Evolutionary conservation across 2,797 vertebrate genomes (phyloP).

Genomic region (Pipistrellus pipistrellus): DNA sequence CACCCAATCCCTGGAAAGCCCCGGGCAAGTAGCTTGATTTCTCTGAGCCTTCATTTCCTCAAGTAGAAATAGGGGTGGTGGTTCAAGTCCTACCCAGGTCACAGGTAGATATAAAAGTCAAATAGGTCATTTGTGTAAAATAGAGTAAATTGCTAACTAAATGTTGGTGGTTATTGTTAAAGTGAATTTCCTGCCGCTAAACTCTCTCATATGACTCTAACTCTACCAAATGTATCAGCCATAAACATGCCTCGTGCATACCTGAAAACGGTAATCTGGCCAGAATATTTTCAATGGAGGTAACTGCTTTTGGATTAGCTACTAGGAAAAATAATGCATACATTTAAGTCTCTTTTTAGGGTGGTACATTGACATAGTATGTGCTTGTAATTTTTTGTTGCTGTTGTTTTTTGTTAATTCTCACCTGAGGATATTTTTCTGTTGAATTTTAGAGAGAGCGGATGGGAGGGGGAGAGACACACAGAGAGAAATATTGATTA

Average conservation of each 20-base stretch:
- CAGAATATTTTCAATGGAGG: neutral
- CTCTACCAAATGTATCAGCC: neutral
- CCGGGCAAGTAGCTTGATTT: neutral
- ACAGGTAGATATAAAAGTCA: neutral
- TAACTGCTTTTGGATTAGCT: constrained; percentile 60
- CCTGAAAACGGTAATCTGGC: neutral
- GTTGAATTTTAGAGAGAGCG: too few species aligned
- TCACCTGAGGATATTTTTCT: too few species aligned
- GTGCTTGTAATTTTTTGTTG: neutral
- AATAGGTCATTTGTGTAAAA: neutral
- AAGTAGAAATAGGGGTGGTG: neutral
- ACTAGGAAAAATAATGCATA: constrained; percentile 62
- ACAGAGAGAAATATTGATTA: too few species aligned
- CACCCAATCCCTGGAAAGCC: neutral
- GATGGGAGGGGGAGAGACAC: too few species aligned
- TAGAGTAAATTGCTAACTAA: neutral
- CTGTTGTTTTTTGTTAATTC: too few species aligned
- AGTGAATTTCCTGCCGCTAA: neutral
- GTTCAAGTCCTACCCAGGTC: neutral
- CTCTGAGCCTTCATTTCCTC: neutral
- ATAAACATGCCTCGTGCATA: neutral
- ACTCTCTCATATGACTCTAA: neutral
- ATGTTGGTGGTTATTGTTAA: neutral
- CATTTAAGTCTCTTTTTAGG: constrained; percentile 62
- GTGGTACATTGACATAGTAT: constrained; percentile 64